A percentile compares a stretch with the other conserved stretches of the same genome.
phyloP scores from a whole-genome alignment of 37 sponge, comb jelly and placozoan genomes.

The Agelas oroides region DNA sequence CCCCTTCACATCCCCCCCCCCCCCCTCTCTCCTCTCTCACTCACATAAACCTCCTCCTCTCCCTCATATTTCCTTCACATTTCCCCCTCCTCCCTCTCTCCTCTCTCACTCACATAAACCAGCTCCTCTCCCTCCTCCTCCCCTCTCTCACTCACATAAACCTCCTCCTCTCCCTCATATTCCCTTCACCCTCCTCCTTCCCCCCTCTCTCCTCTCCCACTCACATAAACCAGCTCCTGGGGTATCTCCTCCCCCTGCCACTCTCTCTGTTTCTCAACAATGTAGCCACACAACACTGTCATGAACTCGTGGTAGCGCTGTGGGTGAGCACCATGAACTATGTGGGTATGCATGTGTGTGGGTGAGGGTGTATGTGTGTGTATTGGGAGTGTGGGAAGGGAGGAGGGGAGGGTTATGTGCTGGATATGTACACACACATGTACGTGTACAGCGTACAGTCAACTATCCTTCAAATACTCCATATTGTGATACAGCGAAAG shows the following conservation, averaged over 20 bases:
- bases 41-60: too few relatives aligned
- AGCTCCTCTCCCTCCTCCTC: not conserved
- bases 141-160: not conserved
- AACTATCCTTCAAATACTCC: too few relatives aligned
- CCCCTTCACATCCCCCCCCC: not conserved
- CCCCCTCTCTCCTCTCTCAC: too few relatives aligned
- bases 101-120: not conserved
- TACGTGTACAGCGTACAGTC: too few relatives aligned
- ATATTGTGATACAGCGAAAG: too few relatives aligned
- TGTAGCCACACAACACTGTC: slow-evolving; percentile 53
- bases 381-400: too few relatives aligned
- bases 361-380: not conserved
- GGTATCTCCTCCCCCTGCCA: slow-evolving; percentile 53
- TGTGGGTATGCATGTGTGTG: not conserved
- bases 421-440: too few relatives aligned
- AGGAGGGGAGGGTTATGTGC: too few relatives aligned
- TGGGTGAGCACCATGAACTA: slow-evolving; percentile 41
- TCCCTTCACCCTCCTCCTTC: not conserved
- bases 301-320: slow-evolving; percentile 54
- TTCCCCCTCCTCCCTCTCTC: not conserved
- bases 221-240: slow-evolving; percentile 41
- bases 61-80: too few relatives aligned
- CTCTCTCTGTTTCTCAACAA: slow-evolving; percentile 47
- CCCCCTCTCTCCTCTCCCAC: not conserved
- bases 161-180: not conserved